A percentile compares a stretch with the other conserved stretches of the same genome.
Conservation (phyloP, 2,888 invertebrate genomes). For the Ptilodon capucinus region DNA sequence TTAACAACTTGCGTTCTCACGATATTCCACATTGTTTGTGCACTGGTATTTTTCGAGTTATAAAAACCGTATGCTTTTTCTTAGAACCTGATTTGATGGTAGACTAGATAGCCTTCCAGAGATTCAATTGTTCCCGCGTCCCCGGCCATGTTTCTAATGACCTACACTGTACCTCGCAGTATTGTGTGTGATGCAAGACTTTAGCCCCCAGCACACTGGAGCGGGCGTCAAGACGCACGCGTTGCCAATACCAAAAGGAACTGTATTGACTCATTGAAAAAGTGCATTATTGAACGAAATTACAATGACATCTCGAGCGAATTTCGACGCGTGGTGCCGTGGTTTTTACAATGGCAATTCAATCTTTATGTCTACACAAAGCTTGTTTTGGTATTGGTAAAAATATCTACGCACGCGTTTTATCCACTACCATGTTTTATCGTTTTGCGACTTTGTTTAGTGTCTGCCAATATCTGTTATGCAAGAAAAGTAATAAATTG, state of each 20-base stretch:
- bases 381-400: too few relatives aligned
- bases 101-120: conserved; percentile 21
- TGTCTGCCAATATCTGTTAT: conserved; percentile 14
- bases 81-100: conserved; percentile 12
- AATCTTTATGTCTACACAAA: too few relatives aligned
- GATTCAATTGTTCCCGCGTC: conserved; percentile 16
- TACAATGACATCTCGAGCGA: too few relatives aligned
- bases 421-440: conserved; percentile 11
- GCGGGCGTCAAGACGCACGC: too few relatives aligned
- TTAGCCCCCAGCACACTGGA: too few relatives aligned
- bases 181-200: background rate
- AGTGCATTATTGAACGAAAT: too few relatives aligned
- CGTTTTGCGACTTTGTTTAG: conserved; percentile 23
- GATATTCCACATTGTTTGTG: conserved; percentile 3
- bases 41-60: conserved; percentile 11
- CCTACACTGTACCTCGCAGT: background rate
- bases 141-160: background rate
- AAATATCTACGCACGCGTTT: too few relatives aligned
- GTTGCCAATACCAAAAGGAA: too few relatives aligned
- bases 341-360: too few relatives aligned
- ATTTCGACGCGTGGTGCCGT: too few relatives aligned
- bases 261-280: too few relatives aligned
- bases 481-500: conserved; percentile 2
- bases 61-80: conserved; percentile 14
- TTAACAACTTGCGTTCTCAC: background rate